Evolutionary conservation across 2,888 invertebrate genomes (phyloP).

Genomic region (Eurytoma adleriae): DNA sequence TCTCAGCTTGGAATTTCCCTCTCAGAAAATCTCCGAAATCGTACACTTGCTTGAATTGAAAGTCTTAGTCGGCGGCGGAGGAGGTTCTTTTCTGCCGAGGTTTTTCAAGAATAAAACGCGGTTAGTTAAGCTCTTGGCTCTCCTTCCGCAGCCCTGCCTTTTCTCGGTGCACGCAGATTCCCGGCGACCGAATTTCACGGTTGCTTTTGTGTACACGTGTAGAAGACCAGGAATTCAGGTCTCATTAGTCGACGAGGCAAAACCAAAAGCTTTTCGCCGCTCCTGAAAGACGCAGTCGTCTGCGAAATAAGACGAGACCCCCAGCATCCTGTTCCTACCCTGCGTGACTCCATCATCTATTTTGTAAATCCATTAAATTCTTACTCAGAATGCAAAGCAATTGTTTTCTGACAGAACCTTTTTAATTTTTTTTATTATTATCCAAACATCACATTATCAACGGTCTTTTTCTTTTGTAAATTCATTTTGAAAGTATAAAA

Average conservation of each 20-base stretch:
- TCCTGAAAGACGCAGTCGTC: not conserved
- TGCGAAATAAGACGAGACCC: not conserved
- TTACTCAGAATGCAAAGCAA: no score
- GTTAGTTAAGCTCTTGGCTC: constrained; percentile 20
- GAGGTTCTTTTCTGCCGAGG: constrained; percentile 20
- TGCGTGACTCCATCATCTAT: not conserved
- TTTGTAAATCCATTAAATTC: no score
- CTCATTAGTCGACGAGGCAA: constrained; percentile 30
- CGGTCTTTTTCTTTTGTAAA: no score
- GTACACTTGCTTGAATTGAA: constrained; percentile 32
- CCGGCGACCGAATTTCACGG: constrained; percentile 20
- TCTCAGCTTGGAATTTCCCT: constrained; percentile 17
- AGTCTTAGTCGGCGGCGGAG: constrained; percentile 33
- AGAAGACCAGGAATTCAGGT: constrained; percentile 19
- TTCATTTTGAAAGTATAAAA: no score
- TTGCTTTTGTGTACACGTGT: not conserved
- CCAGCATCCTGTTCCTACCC: not conserved
- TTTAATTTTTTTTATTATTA: no score
- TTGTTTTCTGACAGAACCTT: no score
- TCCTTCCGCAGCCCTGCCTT: not conserved
- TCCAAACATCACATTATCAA: no score
- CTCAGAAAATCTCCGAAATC: constrained; percentile 13
- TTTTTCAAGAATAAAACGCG: constrained; percentile 37
- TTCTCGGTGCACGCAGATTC: constrained; percentile 6
- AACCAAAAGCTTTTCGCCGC: constrained; percentile 14